Base-by-base conservation (phyloP, 2,113 vertebrate species). In the Neodon shergylaensis region DNA sequence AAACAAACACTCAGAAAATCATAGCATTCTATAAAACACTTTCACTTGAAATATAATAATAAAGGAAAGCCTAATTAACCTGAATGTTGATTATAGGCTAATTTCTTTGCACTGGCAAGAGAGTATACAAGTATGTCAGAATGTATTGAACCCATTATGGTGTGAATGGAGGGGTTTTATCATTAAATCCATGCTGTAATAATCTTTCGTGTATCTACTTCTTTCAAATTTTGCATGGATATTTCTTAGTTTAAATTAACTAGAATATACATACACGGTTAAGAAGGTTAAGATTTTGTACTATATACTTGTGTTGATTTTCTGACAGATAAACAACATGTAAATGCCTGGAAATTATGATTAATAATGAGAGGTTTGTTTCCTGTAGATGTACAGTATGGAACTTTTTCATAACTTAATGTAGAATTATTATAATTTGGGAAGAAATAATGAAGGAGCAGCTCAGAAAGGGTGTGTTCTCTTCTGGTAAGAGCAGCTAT, bases 21-120 rank as follows among this genome's bases (percentile, higher is more conserved):
- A 79, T 24, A 84, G 2, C 11, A 8, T 1, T 94, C 49, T 89
- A 52, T 2, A 49, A 90, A 95, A 90, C 5, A 44, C 47, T 96
- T 94, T 85, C 47, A 49, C 2, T 88, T 88, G 92, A 88, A 87
- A 61, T 73, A n/a, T 79, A 83, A 73, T 63, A 86, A 68, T 73
- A 86, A 90, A 79, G 52, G 21, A 89, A 87, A 0, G 66, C n/a
- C 11, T 78, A 73, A 73, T 85, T 82, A 77, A 82, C 44, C 44
- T 81, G 8, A 90, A 28, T 7, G 11, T 86, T 91, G 93, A 96
- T 90, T 76, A 33, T 49, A 26, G 72, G 52, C 6, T 83, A 85
- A 88, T 28, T 90, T 42, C 14, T 94, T 85, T 90, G 7, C 10
- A 42, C 39, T 90, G 54, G 42, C 26, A 39, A 33, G 42, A 36